A percentile compares a stretch with the other conserved stretches of the same genome.
Conservation (phyloP, 2,113 vertebrate genomes). For the Alethe diademata region DNA sequence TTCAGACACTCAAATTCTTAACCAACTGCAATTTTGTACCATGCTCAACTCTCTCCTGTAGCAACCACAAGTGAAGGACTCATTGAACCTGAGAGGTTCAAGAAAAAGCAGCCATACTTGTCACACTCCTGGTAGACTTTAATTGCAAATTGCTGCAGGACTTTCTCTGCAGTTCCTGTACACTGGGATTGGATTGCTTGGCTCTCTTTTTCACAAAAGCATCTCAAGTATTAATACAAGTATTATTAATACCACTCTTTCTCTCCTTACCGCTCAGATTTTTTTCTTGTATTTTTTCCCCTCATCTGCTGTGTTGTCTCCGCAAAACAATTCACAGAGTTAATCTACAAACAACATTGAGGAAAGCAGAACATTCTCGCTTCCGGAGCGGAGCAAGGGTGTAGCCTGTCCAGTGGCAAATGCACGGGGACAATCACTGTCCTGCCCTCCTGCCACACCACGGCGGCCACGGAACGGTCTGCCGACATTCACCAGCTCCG, state of each 20-base stretch:
- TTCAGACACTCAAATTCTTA: background rate
- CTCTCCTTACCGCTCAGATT: background rate
- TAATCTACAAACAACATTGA: background rate
- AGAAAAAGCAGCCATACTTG: background rate
- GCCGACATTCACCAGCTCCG: fast-evolving
- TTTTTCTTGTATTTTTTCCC: background rate
- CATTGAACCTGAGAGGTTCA: background rate
- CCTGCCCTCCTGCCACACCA: background rate
- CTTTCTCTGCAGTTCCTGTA: background rate
- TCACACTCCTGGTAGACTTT: background rate
- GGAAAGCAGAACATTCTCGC: background rate
- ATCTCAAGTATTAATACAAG: background rate
- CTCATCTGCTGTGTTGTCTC: background rate
- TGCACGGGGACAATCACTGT: background rate
- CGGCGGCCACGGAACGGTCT: fast-evolving
- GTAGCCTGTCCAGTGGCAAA: background rate
- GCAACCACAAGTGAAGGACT: background rate
- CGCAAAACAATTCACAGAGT: background rate
- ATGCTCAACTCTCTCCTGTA: background rate
- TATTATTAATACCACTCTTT: background rate
- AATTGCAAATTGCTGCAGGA: background rate
- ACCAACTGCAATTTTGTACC: background rate
- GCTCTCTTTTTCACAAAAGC: background rate
- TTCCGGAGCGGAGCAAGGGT: background rate
- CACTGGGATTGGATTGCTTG: background rate